phyloP scores from a whole-genome alignment of 2,888 invertebrate genomes.

The Limnephilus lunatus region DNA sequence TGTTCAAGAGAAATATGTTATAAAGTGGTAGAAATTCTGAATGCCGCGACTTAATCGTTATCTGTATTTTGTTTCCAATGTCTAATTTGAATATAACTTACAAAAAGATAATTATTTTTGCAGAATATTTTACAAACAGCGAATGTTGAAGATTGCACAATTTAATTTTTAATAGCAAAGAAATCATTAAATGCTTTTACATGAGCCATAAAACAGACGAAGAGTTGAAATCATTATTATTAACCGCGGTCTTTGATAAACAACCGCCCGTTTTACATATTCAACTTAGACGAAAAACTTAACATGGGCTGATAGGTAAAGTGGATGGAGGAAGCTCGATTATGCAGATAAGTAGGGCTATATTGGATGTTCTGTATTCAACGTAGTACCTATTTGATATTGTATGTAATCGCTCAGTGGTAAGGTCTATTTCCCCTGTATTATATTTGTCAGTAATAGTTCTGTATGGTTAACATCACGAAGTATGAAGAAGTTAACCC shows the following conservation, averaged over 20 bases:
- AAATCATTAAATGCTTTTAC: neutral
- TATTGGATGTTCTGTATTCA: neutral
- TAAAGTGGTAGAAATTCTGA: too few species aligned
- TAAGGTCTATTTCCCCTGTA: neutral
- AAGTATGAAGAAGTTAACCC: neutral
- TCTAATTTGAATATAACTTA: too few species aligned
- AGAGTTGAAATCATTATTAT: conserved; percentile 27
- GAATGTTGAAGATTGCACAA: neutral
- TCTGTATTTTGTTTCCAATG: too few species aligned
- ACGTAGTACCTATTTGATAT: neutral
- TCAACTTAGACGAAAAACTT: conserved; percentile 26
- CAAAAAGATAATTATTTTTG: too few species aligned
- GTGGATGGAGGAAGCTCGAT: conserved; percentile 17
- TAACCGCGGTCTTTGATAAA: conserved; percentile 30
- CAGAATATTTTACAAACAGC: too few species aligned
- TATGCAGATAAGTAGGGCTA: conserved; percentile 12
- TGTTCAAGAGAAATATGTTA: too few species aligned
- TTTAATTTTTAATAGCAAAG: neutral
- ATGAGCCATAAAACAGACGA: neutral
- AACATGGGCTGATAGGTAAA: conserved; percentile 2
- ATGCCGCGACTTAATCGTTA: too few species aligned
- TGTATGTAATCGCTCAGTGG: neutral
- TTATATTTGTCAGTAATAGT: neutral
- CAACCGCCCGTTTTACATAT: conserved; percentile 25
- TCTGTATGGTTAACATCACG: conserved; percentile 13